Conservation (phyloP, 2,113 vertebrate genomes). For the Oncorhynchus tshawytscha region DNA sequence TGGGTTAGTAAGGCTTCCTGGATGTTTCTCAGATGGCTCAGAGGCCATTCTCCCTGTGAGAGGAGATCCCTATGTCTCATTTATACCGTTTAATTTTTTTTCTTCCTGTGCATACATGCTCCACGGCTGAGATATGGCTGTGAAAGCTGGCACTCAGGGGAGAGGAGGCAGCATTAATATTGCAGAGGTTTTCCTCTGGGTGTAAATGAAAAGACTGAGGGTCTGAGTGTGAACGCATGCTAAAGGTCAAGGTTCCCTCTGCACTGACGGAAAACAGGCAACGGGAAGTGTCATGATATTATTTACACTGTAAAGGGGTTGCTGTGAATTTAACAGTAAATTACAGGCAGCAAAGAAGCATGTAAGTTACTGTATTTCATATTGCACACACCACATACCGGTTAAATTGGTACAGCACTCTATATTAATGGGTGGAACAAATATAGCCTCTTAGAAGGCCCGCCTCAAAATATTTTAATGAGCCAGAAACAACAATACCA, state of each 20-base stretch:
- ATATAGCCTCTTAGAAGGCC: too few species aligned
- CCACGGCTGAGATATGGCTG: constrained; percentile 8
- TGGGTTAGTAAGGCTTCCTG: not conserved
- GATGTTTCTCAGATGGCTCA: not conserved
- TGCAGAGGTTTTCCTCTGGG: constrained; percentile 28
- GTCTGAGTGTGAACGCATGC: constrained; percentile 10
- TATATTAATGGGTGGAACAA: too few species aligned
- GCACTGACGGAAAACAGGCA: constrained; percentile 10
- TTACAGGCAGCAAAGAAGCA: too few species aligned
- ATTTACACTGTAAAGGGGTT: not conserved
- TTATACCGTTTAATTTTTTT: not conserved
- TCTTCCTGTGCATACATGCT: not conserved
- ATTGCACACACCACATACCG: too few species aligned
- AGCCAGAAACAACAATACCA: too few species aligned
- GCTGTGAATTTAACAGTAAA: too few species aligned
- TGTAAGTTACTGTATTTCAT: too few species aligned
- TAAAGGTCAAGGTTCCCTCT: constrained; percentile 48
- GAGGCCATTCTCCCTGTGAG: not conserved
- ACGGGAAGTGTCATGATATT: constrained; percentile 6
- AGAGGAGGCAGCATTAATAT: constrained; percentile 37
- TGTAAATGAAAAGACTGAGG: constrained; percentile 41
- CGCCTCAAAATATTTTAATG: too few species aligned
- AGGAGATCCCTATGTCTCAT: not conserved
- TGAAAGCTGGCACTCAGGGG: constrained; percentile 22
- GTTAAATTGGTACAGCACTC: too few species aligned